Base-by-base conservation (phyloP, 2,113 vertebrate genomes). In the Tiliqua scincoides region DNA sequence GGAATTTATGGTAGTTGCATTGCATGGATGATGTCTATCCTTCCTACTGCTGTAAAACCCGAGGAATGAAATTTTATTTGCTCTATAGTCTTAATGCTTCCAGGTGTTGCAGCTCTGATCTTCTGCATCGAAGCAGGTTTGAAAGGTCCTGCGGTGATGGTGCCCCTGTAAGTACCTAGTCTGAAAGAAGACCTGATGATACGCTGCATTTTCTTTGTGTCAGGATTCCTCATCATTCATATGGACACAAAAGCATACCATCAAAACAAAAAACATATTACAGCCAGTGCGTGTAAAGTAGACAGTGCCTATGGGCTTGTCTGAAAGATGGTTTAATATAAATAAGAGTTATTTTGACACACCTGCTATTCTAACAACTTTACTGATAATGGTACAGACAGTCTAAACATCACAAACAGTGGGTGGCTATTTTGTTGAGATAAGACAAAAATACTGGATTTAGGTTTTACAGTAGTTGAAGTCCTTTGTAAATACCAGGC, bases 61-160 rank as follows among this genome's bases (percentile, higher is more conserved):
- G 43, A 2, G 4, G 57, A 79, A 79, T 40, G 70, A 67, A 7
- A 43, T 61, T 91, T 87, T 21, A 32, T 91, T 88, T 88, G 76
- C 27, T 67, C 87, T 48, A 8, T 59, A 77, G 61, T 63, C 0
- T 0, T 76, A 67, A 52, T 77, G 27, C 20, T 20, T 91, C 85
- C 3, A 23, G 52, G 54, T 15, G 61, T 63, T 87, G 52, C 83
- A 81, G 25, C 73, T 89, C 63, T 74, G 32, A 61, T 83, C 2
- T 20, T 84, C 27, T 85, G 86, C 57, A 62, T 18, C 70, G 18
- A 0, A 0, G 32, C 23, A 82, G 68, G 61, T 48, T 89, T 88
- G 84, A 75, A 65, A 88, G 52, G 1, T 57, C 52, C 23, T 76
- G 21, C 48, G 17, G 78, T 14, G 14, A 75, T 89, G 27, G 43